Base-by-base conservation (phyloP, 2,113 vertebrate genomes). In the Gobio gobio region DNA sequence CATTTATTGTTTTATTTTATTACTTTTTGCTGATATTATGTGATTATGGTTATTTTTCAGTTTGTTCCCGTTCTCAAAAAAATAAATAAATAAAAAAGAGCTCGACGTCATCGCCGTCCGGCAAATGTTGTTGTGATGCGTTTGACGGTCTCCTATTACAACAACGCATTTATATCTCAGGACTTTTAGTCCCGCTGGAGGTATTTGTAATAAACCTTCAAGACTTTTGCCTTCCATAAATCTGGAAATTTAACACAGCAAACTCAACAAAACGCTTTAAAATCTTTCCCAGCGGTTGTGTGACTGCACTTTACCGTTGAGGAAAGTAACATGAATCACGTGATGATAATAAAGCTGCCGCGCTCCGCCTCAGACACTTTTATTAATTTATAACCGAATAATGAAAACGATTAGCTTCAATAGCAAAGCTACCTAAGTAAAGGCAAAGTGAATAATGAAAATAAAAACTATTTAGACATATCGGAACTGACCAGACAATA, bases 341-440 rank as follows among this genome's bases (percentile, higher is more conserved):
- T 73, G 40, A 45, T 22, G 6, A 8, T 20, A 56, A 51, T 51
- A 43, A 40, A 13, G 18, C 10, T 33, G 0, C 26, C 1, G 16
- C 64, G 29, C 2, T 36, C 5, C 1, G 1, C 16, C 4, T 18
- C 63, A 0, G 29, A 2, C 26, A 5, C 58, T 9, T 0, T 1
- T 3, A 61, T 59, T 10, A 1, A 59, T 24, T 68, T 33, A 10
- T 40, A 68, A 36, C 16, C 16, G 8, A 40, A 20, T 4, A 68
- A 20, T 10, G 18, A n/a, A 0, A 36, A 0, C 4, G 3, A 20
- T 10, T 0, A 20, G 20, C 29, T 9, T 20, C 14, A 36, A 20
- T 0, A 66, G 14, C 14, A 66, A 36, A 66, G 18, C 18, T 6
- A 68, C 20, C 20, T 4, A 20, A 56, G 2, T 3, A 20, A 10